These are phyloP conservation scores for Nothocercus julius DNA, from an alignment of 2,113 vertebrate genomes.

Conservation along the genomic window DNA sequence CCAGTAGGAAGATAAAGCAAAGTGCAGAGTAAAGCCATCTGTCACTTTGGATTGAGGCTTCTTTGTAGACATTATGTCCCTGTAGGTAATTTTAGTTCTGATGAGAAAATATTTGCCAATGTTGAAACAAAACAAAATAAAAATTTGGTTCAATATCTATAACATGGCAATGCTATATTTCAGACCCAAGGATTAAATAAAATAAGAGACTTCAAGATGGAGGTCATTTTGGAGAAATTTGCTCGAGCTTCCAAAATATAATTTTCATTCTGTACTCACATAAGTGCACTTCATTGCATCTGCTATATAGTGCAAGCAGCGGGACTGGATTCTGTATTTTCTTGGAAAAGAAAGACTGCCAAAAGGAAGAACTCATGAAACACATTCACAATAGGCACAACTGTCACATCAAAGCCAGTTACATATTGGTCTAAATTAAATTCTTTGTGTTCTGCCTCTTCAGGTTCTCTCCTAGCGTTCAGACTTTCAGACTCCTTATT, in stretches of 20 bases:
- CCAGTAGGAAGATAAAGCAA: neutral
- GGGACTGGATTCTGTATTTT: neutral
- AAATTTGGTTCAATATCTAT: neutral
- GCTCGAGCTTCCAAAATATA: neutral
- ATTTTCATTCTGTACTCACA: neutral
- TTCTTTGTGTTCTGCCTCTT: neutral
- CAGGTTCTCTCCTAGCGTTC: neutral
- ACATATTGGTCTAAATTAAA: neutral
- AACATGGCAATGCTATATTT: neutral
- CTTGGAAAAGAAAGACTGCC: neutral
- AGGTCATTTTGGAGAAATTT: neutral
- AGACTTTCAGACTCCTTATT: conserved; percentile 35
- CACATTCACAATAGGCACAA: neutral
- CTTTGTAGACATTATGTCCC: neutral
- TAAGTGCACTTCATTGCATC: neutral
- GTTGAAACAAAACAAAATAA: neutral
- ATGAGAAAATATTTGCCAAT: neutral
- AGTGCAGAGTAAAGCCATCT: neutral
- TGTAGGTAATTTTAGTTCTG: neutral
- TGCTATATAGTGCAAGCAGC: neutral
- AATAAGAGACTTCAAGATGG: neutral
- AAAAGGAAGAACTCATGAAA: neutral
- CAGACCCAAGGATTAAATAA: neutral
- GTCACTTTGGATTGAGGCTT: neutral
- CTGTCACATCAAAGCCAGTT: neutral